Percentiles rank a stretch among this genome's conserved stretches.
phyloP scores from a whole-genome alignment of 1,140 invertebrate genomes.

The Pteromalus puparum region DNA sequence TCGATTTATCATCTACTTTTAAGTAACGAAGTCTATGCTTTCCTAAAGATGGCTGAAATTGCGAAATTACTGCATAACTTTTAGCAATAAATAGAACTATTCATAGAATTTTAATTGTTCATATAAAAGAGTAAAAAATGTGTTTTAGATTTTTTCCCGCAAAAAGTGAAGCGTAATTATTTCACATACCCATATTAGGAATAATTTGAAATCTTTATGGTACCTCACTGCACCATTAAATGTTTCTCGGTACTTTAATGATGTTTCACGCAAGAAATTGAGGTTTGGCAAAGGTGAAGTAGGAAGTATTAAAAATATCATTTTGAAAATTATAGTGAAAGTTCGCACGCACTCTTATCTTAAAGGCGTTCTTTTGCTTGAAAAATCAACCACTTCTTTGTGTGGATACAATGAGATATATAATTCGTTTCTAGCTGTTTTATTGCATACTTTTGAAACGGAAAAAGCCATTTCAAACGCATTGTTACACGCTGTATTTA shows the following conservation, averaged over 20 bases:
- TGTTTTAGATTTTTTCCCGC: not conserved
- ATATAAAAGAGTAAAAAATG: too few species aligned
- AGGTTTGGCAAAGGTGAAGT: too few species aligned
- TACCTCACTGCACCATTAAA: not conserved
- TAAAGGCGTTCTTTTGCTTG: not conserved
- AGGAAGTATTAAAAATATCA: constrained; percentile 4
- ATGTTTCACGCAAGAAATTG: too few species aligned
- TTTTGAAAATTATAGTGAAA: constrained; percentile 10
- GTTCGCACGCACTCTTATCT: not conserved
- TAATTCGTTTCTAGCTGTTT: not conserved
- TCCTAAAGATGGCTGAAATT: too few species aligned
- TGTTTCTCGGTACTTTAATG: not conserved
- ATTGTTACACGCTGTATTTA: too few species aligned
- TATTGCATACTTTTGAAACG: not conserved
- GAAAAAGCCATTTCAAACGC: too few species aligned
- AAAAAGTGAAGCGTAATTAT: not conserved
- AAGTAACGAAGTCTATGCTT: too few species aligned
- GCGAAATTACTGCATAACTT: too few species aligned
- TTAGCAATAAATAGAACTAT: too few species aligned
- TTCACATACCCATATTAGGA: not conserved
- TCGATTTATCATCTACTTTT: too few species aligned
- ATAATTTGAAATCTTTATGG: not conserved
- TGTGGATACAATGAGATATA: constrained; percentile 9
- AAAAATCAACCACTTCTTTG: constrained; percentile 9
- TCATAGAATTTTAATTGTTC: too few species aligned